phyloP scores from a whole-genome alignment of 2,113 vertebrate species.

The Tinamus guttatus region DNA sequence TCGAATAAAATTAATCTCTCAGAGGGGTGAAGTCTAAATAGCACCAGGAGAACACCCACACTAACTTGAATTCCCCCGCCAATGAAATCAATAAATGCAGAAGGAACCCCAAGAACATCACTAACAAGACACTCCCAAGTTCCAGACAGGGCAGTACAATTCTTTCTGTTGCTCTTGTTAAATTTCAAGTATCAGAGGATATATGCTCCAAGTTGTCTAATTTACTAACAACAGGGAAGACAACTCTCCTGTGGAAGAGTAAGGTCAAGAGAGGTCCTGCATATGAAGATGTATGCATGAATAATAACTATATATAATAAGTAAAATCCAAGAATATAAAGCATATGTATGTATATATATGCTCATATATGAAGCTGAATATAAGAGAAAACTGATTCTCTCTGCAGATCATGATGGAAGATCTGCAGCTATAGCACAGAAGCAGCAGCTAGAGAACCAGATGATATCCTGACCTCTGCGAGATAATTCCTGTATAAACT shows the following conservation, averaged over 20 bases:
- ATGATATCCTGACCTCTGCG: not conserved
- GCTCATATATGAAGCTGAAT: not conserved
- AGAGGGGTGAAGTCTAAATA: not conserved
- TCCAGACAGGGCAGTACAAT: not conserved
- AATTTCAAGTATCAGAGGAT: not conserved
- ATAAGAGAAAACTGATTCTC: not conserved
- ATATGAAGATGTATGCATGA: no score
- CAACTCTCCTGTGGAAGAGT: not conserved
- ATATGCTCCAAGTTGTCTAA: not conserved
- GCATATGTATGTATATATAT: no score
- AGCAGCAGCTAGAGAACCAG: not conserved
- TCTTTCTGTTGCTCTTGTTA: not conserved
- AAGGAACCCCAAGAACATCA: not conserved
- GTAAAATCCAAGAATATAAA: no score
- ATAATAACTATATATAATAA: no score
- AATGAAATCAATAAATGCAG: not conserved
- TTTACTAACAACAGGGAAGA: not conserved
- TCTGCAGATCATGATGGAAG: not conserved
- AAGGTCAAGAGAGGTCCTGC: not conserved
- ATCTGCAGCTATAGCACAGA: not conserved
- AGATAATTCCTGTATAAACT: not conserved
- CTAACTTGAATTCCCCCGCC: not conserved
- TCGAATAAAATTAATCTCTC: not conserved
- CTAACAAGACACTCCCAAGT: not conserved
- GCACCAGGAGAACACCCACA: not conserved